Percentiles rank a stretch among this genome's conserved stretches.
Conservation (phyloP, 1,140 invertebrate species). For the Andrena cerasifolii region DNA sequence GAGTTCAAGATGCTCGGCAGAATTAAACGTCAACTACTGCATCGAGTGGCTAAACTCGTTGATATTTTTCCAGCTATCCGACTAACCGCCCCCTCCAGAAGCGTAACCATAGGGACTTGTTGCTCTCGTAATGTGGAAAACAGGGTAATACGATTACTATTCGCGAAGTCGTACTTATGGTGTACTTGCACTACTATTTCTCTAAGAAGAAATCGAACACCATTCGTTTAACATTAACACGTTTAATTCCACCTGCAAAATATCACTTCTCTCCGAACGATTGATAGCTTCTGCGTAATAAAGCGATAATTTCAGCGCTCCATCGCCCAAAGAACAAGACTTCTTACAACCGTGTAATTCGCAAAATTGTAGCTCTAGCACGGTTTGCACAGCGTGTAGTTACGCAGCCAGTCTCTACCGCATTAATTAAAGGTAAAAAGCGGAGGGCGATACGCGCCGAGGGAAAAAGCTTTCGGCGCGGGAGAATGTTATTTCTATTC, state of each 20-base stretch:
- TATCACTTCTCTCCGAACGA: too few relatives aligned
- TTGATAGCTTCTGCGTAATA: neutral
- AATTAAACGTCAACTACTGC: too few relatives aligned
- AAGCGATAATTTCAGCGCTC: neutral
- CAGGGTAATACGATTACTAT: too few relatives aligned
- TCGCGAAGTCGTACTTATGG: too few relatives aligned
- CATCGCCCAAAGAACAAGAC: neutral
- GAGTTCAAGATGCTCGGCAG: too few relatives aligned
- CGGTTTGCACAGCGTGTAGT: neutral
- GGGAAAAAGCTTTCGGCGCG: neutral
- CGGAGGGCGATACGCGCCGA: neutral
- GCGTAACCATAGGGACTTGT: too few relatives aligned
- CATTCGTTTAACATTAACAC: too few relatives aligned
- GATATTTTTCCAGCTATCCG: constrained; percentile 9
- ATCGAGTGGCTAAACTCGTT: neutral
- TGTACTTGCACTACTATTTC: too few relatives aligned
- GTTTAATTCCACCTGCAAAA: too few relatives aligned
- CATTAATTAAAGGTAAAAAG: neutral
- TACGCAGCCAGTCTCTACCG: neutral
- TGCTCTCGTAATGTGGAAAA: too few relatives aligned
- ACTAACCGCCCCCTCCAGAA: neutral
- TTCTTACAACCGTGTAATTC: neutral
- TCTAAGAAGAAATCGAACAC: too few relatives aligned
- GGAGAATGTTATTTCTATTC: neutral
- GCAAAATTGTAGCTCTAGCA: neutral